A percentile compares a stretch with the other conserved stretches of the same genome.
These are phyloP conservation scores for Corythornis vintsioides DNA, from an alignment of 2,113 vertebrate genomes.

Conservation along the genomic window DNA sequence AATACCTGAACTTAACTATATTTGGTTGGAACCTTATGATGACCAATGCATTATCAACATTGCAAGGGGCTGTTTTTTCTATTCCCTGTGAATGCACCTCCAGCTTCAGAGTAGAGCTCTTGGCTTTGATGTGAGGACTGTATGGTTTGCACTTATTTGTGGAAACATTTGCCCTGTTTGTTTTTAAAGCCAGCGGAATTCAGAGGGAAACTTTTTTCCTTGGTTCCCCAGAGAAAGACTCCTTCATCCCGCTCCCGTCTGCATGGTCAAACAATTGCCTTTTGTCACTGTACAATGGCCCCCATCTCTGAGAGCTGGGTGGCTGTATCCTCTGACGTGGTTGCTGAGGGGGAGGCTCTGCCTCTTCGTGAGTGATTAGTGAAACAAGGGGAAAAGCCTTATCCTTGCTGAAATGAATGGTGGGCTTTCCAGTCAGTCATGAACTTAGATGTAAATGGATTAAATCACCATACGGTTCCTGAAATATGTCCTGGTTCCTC, in stretches of 20 bases:
- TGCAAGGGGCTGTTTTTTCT: background rate
- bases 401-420: background rate
- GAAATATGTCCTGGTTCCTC: background rate
- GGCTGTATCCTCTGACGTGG: background rate
- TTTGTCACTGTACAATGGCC: background rate
- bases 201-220: background rate
- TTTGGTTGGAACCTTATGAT: background rate
- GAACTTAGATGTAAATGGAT: background rate
- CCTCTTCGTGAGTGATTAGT: background rate
- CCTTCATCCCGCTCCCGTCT: background rate
- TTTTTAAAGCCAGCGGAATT: background rate
- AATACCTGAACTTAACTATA: background rate
- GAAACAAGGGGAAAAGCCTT: background rate
- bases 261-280: background rate
- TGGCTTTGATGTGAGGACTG: background rate
- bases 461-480: background rate
- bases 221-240: conserved; percentile 19
- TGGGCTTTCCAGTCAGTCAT: background rate
- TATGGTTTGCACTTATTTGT: background rate
- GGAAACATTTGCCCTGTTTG: conserved; percentile 16
- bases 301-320: background rate
- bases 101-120: background rate
- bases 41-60: background rate
- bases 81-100: background rate
- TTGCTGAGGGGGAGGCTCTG: background rate